Evolutionary conservation across 2,113 vertebrate genomes (phyloP).

Genomic region (Amphiprion percula): DNA sequence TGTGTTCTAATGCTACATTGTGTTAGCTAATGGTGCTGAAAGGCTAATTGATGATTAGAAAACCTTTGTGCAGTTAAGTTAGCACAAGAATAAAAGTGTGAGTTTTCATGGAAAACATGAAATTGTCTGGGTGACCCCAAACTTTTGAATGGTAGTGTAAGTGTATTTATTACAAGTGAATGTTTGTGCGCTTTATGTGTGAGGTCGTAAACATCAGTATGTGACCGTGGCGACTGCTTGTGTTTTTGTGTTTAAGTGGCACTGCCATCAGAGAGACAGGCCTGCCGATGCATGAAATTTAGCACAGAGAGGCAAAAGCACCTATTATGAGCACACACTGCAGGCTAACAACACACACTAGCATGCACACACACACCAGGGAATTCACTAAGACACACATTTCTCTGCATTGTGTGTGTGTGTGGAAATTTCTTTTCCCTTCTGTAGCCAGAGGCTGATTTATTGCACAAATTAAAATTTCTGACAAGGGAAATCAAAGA

Average conservation of each 20-base stretch:
- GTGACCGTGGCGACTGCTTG: conserved; percentile 40
- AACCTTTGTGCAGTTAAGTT: not conserved
- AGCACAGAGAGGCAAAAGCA: conserved; percentile 67
- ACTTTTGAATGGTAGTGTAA: no score
- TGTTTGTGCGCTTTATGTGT: conserved; percentile 35
- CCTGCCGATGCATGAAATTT: conserved; percentile 76
- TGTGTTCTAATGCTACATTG: no score
- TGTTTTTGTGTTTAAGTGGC: conserved; percentile 54
- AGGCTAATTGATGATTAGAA: not conserved
- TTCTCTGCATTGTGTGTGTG: conserved; percentile 10
- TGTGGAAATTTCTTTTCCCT: conserved; percentile 35
- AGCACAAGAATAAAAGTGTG: not conserved
- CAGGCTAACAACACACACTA: conserved; percentile 60
- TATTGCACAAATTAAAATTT: conserved; percentile 76
- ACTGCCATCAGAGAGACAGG: conserved; percentile 55
- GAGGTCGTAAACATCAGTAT: conserved; percentile 44
- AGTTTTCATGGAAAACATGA: not conserved
- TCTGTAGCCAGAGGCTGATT: conserved; percentile 69
- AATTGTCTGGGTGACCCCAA: no score
- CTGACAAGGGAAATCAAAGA: conserved; percentile 77
- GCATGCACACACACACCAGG: conserved; percentile 34
- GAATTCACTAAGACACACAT: conserved; percentile 53
- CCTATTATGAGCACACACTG: conserved; percentile 71
- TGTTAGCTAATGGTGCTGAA: no score
- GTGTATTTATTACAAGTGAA: conserved; percentile 30